phyloP scores from a whole-genome alignment of 2,888 invertebrate species.

The Heterodera filipjevi region DNA sequence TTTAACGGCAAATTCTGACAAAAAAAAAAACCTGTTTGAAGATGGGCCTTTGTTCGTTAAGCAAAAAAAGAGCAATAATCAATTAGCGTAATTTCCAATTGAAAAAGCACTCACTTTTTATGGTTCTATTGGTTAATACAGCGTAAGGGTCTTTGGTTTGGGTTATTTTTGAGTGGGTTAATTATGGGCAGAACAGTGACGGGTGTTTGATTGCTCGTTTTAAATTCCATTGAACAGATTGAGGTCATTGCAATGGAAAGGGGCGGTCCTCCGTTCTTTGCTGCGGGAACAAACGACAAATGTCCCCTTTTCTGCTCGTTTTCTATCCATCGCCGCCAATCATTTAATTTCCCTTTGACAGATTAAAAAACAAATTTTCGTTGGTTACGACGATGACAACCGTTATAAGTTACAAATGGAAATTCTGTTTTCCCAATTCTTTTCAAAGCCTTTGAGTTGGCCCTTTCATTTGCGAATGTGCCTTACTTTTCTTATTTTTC shows the following conservation, averaged over 20 bases:
- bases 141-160: background rate
- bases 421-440: background rate
- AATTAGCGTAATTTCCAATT: background rate
- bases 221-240: conserved; percentile 2
- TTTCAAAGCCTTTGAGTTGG: background rate
- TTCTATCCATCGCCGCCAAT: background rate
- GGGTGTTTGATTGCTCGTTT: background rate
- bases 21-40: background rate
- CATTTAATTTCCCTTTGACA: background rate
- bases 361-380: background rate
- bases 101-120: background rate
- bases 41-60: background rate
- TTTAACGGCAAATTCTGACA: background rate
- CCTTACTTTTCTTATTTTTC: too few species aligned
- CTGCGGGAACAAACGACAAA: background rate
- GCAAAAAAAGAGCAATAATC: background rate
- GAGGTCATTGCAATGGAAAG: background rate
- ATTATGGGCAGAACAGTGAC: background rate
- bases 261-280: background rate
- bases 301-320: background rate
- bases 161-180: background rate
- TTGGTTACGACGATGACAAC: background rate
- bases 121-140: background rate
- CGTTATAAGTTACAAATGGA: background rate
- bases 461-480: too few species aligned